phyloP scores from a whole-genome alignment of 2,888 invertebrate genomes.

The Athalia cordata region DNA sequence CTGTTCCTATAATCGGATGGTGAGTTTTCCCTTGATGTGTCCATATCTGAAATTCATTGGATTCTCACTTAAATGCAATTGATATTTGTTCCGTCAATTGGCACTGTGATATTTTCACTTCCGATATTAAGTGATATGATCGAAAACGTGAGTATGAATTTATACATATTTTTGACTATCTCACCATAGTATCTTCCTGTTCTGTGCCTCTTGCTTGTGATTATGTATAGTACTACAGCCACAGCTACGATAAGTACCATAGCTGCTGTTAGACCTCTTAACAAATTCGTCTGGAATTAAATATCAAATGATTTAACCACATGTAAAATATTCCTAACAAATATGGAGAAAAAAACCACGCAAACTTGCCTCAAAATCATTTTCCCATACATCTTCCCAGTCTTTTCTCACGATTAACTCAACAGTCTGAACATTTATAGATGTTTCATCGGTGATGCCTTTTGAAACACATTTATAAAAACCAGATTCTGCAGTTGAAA shows the following conservation, averaged over 20 bases:
- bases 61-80: conserved; percentile 6
- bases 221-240: conserved; percentile 63
- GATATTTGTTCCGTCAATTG: conserved; percentile 1
- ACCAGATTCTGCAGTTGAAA: conserved; percentile 79
- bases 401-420: conserved; percentile 78
- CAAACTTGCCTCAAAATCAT: conserved; percentile 68
- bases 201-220: conserved; percentile 59
- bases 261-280: conserved; percentile 64
- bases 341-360: not conserved
- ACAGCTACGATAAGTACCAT: conserved; percentile 66
- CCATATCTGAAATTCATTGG: conserved; percentile 60
- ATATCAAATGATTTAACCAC: conserved; percentile 30
- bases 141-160: too few relatives aligned
- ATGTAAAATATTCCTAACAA: conserved; percentile 13
- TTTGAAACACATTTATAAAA: conserved; percentile 80
- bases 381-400: conserved; percentile 70
- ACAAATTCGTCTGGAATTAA: conserved; percentile 63
- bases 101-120: conserved; percentile 26
- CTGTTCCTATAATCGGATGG: conserved; percentile 63
- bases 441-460: conserved; percentile 75
- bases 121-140: not conserved
- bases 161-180: not conserved
- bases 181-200: conserved; percentile 67
- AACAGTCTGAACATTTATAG: conserved; percentile 76
- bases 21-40: conserved; percentile 68